Conservation (phyloP, 2,113 vertebrate species). For the Struthidea cinerea region DNA sequence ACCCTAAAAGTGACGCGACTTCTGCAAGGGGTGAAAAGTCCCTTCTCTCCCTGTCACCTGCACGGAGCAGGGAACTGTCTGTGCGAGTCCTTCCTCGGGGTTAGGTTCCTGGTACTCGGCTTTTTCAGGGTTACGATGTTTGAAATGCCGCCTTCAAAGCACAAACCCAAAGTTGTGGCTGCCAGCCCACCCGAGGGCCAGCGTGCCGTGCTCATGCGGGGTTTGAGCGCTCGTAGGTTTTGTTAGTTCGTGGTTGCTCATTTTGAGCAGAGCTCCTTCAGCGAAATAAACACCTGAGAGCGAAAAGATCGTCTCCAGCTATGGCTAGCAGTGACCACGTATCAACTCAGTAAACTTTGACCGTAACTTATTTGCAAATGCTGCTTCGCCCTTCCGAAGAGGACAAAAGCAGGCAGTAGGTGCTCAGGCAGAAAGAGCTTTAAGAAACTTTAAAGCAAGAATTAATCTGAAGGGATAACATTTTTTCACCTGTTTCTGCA, state of each 20-base stretch:
- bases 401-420: neutral
- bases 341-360: neutral
- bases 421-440: neutral
- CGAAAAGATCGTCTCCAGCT: neutral
- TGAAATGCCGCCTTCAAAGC: neutral
- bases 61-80: too few species aligned
- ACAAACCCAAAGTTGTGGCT: accelerated
- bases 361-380: neutral
- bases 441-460: neutral
- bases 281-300: neutral
- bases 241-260: too few species aligned
- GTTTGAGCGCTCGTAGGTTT: neutral
- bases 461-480: neutral
- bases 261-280: neutral
- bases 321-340: accelerated
- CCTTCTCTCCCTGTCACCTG: neutral
- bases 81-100: neutral
- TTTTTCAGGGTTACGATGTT: neutral
- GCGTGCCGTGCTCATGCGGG: too few species aligned
- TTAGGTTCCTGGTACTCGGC: neutral
- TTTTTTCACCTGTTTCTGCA: neutral
- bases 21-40: neutral
- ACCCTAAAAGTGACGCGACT: neutral
- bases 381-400: neutral
- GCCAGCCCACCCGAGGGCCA: neutral